Base-by-base conservation (phyloP, 2,888 invertebrate species). In the Chaetogeoica ovagalla region DNA sequence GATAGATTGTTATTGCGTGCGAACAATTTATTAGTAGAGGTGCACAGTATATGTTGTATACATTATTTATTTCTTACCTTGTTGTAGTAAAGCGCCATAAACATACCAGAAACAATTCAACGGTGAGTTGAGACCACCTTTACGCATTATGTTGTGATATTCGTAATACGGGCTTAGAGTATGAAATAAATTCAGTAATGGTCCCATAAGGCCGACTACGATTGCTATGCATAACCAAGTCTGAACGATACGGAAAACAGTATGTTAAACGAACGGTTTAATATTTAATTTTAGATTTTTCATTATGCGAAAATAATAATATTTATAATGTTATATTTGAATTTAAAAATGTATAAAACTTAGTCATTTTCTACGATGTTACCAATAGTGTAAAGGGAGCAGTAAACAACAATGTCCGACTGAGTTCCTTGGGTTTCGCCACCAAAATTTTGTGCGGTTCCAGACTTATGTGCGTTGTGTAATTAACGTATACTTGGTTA, bases 51-150 rank as follows among this genome's bases (percentile, higher is more conserved):
- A 30, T 30, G 30, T 30, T 30, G 30, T 30, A 30, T 30, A 30
- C 30, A 19, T 19, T 55, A 19, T 4, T 55, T 55, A 55, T 19
- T 19, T 17, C 82, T 76, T 85, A 94, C 95, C 96, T 91, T 96
- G 96, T 84, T 96, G 96, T 60, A 97, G 88, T 74, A 97, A 87
- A 2, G 96, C 95, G 0, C 96, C 96, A 85, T 94, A 96, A 85
- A 95, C 90, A 85, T 96, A 96, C 94, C 94, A 94, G 60, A 93
- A 88, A 84, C 94, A 94, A 84, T 93, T 92, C 84, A 83, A 83
- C 39, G 84, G 83, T 21, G 82, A 83, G 39, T 83, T 83, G 21
- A 84, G 83, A 9, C 85, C 85, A 23, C 83, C 83, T 8, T 88
- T 87, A 0, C 87, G 87, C n/a, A 84, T 83, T 70, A 89, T 88